Base-by-base conservation (phyloP, 2,113 vertebrate genomes). In the Podarcis raffonei region DNA sequence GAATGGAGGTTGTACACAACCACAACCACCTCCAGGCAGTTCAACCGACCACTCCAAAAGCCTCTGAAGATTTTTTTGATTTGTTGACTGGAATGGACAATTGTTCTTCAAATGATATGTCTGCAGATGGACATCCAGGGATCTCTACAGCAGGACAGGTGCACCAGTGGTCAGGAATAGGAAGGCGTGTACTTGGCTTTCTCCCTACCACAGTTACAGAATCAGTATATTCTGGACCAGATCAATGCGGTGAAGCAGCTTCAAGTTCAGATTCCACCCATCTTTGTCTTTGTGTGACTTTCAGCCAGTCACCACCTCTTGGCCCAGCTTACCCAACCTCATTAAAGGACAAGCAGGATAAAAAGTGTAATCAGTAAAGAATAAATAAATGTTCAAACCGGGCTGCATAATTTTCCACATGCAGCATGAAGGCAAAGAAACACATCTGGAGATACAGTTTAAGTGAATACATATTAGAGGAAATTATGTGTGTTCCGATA, bases 391-490 rank as follows among this genome's bases (percentile, higher is more conserved):
- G 9, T 30, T 16, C 20, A 65, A 4, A 22, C 18, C 48, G 27
- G 25, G 6, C 22, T 68, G n/a, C 22, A 30, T 62, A 15, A 68
- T 87, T 81, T 25, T 27, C 23, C 74, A 23, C 37, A 2, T 53
- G 3, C 79, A 87, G 53, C 68, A 75, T 20, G 18, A 75, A 74
- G 35, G 32, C 48, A 65, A 82, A 75, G 25, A 30, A 71, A 81
- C 32, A 75, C 25, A 25, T 8, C n/a, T 37, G 53, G 72, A 48
- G n/a, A 53, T 68, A 20, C 20, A 57, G 68, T 89, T 89, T 84
- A 76, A 87, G 81, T 35, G 62, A 68, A 68, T n/a, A 22, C 39
- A 57, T 77, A 76, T 69, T 89, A 65, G 30, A 66, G 74, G 86
- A 74, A 87, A 81, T 74, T 84, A 81, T 37, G 81, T 4, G 35